Percentiles rank a stretch among this genome's conserved stretches.
Evolutionary conservation across 2,888 invertebrate genomes (phyloP).

Genomic region (Carterocephalus palaemon): DNA sequence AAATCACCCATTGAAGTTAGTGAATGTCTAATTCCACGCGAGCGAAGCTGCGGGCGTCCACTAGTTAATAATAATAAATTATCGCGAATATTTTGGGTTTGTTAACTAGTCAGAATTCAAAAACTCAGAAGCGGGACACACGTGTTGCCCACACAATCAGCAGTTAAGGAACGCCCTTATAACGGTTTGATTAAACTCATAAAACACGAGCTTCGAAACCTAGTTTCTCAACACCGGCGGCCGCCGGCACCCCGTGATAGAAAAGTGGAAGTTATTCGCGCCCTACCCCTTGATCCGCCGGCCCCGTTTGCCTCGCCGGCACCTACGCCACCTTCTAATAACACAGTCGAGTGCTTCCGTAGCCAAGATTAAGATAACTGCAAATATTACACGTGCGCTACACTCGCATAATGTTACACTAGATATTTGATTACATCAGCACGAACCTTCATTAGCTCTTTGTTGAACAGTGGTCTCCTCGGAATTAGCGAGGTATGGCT

Average conservation of each 20-base stretch:
- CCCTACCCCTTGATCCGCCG: slow-evolving; percentile 52
- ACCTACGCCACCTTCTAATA: slow-evolving; percentile 66
- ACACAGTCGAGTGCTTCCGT: slow-evolving; percentile 70
- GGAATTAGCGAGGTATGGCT: too few relatives aligned
- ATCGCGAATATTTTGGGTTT: slow-evolving; percentile 36
- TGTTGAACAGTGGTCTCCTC: too few relatives aligned
- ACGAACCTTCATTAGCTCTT: too few relatives aligned
- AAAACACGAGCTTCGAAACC: slow-evolving; percentile 62
- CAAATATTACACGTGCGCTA: slow-evolving; percentile 55
- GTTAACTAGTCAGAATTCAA: too few relatives aligned
- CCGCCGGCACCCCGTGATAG: slow-evolving; percentile 40
- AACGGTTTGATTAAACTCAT: slow-evolving; percentile 75
- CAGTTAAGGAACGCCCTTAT: slow-evolving; percentile 59
- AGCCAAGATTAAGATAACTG: slow-evolving; percentile 63
- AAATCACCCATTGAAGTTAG: too few relatives aligned
- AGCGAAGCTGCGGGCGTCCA: too few relatives aligned
- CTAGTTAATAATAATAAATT: too few relatives aligned
- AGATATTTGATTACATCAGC: slow-evolving; percentile 8
- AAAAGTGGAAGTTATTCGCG: slow-evolving; percentile 56
- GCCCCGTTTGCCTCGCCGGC: slow-evolving; percentile 44
- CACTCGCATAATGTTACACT: slow-evolving; percentile 27
- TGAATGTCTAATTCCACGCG: too few relatives aligned
- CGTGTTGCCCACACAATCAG: slow-evolving; percentile 63
- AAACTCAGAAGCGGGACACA: slow-evolving; percentile 62
- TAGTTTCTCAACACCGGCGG: slow-evolving; percentile 32